Evolutionary conservation across 2,888 invertebrate species (phyloP), one percentile per base, ranked within the genome.

Genomic region (Linyphia triangularis): DNA sequence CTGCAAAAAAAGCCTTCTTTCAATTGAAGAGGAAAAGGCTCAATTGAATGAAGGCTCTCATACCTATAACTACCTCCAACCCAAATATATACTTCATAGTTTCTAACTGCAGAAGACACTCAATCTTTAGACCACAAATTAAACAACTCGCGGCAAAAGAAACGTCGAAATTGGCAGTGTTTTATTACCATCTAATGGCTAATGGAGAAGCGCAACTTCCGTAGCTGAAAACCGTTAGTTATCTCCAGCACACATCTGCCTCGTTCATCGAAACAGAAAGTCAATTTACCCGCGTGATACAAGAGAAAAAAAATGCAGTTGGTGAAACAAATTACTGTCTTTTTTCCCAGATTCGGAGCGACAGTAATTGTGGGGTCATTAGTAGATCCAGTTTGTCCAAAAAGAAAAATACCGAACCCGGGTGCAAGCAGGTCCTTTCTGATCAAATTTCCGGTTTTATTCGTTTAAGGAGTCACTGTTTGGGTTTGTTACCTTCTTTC

Each of bases 301-400:
- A 51, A 51, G 51, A 51, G n/a, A 9, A 33, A 33, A 43, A 81
- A 70, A 43, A 61, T 43, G 19, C 72, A 59, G 69, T 81, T 81
- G 82, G 72, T 28, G 82, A 82, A 72, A 82, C 72, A 82, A 82
- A 82, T 82, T 82, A 82, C 37, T 19, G 72, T 72, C 82, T 82
- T 82, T 63, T 82, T 51, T 51, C 30, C 72, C 33, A 28, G 72
- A 69, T 81, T 69, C 33, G 22, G 69, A 59, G 57, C 30, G 81
- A 73, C 82, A 72, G 72, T 82, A 82, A 82, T 82, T 72, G 82
- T 72, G n/a, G 10, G 70, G 37, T 72, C 82, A 82, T 82, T 72
- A 82, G 78, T 16, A 28, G 37, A 63, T 33, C 22, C 65, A 28
- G 57, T 33, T 51, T 40, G 63, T 22, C 75, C 26, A 22, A 59